Base-by-base conservation (phyloP, 2,888 invertebrate species). In the Polydesmus complanatus region DNA sequence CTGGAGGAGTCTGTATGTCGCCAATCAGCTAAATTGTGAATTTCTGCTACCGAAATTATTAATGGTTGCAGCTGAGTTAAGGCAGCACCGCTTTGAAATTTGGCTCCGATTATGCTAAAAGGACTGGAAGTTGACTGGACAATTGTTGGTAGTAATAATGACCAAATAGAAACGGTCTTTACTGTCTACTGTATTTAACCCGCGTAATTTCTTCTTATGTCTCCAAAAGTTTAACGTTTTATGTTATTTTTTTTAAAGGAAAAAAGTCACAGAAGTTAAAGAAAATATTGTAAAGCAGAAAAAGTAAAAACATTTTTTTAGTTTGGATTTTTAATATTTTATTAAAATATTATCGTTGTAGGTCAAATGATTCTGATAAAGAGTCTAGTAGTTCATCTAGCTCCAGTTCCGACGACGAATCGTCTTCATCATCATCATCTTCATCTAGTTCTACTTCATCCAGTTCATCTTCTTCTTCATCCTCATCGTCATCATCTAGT, bases 391-490 rank as follows among this genome's bases (percentile, higher is more conserved):
- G 51, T 51, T 51, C 22, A 3, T 3, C n/a, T 51, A 19, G 22
- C n/a, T 50, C 56, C 27, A 56, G 61, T 14, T 50, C 56, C 5
- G 22, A 26, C 21, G 58, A 58, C 21, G 52, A 57, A 5, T 61
- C 61, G 23, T 48, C 49, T 27, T 61, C 61, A 18, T 53, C 52
- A 27, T 47, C 56, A 18, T 54, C 54, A 3, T 49, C 56, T 2
- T 57, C 48, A 2, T 47, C 56, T 18, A 21, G 54, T 37, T 56
- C 54, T 25, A 54, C 57, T 18, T 63, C 62, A 19, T 60, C 62
- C 2, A 59, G 61, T n/a, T 55, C 60, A 11, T 53, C 58, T 21
- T 60, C 55, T 14, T 61, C 60, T 11, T 62, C 62, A 2, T 62
- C 63, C 3, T 60, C 59, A 11, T 58, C 54, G n/a, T 50, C 58